Base-by-base conservation (phyloP, 2,888 invertebrate species). In the Drosophila anomelani region DNA sequence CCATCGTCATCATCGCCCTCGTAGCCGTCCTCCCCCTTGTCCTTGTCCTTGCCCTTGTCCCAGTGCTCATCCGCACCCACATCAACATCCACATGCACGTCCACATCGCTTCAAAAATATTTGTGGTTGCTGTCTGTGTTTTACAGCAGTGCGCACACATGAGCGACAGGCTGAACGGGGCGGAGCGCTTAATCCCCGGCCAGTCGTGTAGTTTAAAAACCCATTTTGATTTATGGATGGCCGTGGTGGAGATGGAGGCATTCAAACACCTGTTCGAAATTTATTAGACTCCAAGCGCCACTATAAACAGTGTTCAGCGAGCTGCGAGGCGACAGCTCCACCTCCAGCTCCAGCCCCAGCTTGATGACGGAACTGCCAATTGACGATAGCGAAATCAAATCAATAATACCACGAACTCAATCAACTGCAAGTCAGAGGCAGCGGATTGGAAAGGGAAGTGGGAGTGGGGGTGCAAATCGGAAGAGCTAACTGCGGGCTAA, bases 201-300 rank as follows among this genome's bases (percentile, higher is more conserved):
- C 47, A 49, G 59, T 39, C 26, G 56, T 63, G 49, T 60, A 72
- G 68, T 67, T 85, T 67, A 75, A 67, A 80, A 66, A 75, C 66
- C 70, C 66, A 67, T 74, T 76, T 80, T 75, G 88, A 84, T 86
- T 88, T 86, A 84, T 88, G 79, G 26, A 36, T 23, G 47, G 20
- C 12, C 15, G 59, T 58, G 56, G 41, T 8, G 29, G 29, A 29
- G 29, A 26, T 9, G 13, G 46, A 51, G 41, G 36, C 59, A 29
- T 51, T 77, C 62, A 58, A 57, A 69, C 78, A 81, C 71, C 82
- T 85, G 82, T 63, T 71, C 54, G 32, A 73, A 68, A 75, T 79
- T 75, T 71, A 58, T 69, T 76, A 61, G 54, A 54, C 36, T 61
- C 68, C 49, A 47, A 72, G 70, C 76, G 70, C 56, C 56, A 60